Conservation (phyloP, 2,113 vertebrate species). For the Diphyllodes magnificus region DNA sequence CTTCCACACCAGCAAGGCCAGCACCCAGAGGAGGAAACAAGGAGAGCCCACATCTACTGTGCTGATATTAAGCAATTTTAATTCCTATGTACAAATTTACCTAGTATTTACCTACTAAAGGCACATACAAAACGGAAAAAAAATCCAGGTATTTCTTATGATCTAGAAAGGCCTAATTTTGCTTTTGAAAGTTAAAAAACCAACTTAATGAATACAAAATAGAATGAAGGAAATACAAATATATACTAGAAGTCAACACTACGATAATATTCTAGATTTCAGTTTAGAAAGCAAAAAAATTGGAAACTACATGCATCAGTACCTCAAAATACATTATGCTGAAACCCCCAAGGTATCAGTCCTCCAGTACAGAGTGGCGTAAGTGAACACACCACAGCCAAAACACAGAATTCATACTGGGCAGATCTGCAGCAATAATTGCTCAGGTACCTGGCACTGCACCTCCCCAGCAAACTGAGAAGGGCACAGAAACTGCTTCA, state of each 20-base stretch:
- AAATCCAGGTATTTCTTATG: not conserved
- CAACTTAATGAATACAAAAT: not conserved
- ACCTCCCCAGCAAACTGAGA: not conserved
- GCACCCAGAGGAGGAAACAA: not conserved
- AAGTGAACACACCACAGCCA: not conserved
- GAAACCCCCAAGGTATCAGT: not conserved
- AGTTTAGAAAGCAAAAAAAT: not conserved
- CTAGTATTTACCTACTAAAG: not conserved
- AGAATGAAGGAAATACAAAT: not conserved
- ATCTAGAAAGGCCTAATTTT: not conserved
- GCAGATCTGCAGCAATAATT: not conserved
- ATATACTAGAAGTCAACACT: not conserved
- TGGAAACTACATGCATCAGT: not conserved
- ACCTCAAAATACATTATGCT: not conserved
- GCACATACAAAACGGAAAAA: not conserved
- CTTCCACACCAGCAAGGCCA: not conserved
- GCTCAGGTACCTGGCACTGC: not conserved
- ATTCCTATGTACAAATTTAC: not conserved
- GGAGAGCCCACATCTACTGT: not conserved
- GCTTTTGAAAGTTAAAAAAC: not conserved
- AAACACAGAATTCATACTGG: not conserved
- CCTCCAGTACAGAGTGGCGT: not conserved
- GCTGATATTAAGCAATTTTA: not conserved
- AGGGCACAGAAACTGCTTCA: not conserved
- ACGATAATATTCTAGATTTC: not conserved